Evolutionary conservation across 2,888 invertebrate species (phyloP), one percentile per base, ranked within the genome.

Genomic region (Frankliniella fusca): DNA sequence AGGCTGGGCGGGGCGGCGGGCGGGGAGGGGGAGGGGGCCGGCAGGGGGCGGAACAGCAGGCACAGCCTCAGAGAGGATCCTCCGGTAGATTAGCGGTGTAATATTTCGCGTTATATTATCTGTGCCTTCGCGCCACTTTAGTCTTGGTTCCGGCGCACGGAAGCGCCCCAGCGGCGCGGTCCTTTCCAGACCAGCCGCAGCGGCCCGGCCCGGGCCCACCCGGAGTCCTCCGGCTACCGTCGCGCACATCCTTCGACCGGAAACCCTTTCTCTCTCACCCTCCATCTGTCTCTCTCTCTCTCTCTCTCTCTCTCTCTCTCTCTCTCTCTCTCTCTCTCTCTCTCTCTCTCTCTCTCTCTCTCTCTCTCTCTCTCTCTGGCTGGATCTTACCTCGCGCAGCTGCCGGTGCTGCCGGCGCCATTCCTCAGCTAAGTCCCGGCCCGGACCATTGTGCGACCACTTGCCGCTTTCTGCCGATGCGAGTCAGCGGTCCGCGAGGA

Each of bases 21-120:
- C n/a, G 23, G 7, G 23, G 70, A 23, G 70, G 23, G 23, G 23
- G 23, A 23, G 23, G 18, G 20, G n/a, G 65, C n/a, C 50, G 10
- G 50, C 50, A 54, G 23, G 27, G 12, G 70, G 23, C 70, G 12
- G 70, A n/a, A 12, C 70, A 76, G 70, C 70, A 76, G 70, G 12
- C 27, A 12, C 70, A 15, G 61, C 38, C 38, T 38, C 38, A 38
- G 61, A 61, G 61, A 61, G 61, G 61, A 61, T 76, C 70, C 70
- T 23, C 70, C 70, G 70, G 70, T 76, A 76, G 70, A 76, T 76
- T 76, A 76, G 70, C 70, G 70, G 70, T 76, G 70, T 76, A 76
- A 76, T 76, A 76, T 76, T 76, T 76, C 70, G 70, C 27, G 70
- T 76, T 76, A 76, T 76, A 76, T 76, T 76, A 76, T 76, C 70